Percentiles rank a stretch among this genome's conserved stretches.
Evolutionary conservation across 2,797 vertebrate species (phyloP).

Genomic region (Rhinophrynus dorsalis): DNA sequence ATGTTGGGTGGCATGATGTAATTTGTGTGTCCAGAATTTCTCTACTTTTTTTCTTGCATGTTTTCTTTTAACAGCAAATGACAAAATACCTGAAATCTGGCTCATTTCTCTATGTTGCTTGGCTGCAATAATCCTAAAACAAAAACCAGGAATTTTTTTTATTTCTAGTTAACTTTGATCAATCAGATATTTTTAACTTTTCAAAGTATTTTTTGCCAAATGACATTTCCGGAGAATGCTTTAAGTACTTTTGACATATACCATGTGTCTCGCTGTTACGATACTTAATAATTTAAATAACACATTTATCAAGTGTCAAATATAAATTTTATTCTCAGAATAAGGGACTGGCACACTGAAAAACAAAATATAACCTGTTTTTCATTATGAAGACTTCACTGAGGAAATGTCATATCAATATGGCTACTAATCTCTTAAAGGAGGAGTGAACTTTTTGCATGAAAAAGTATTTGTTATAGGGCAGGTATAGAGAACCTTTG

Average conservation of each 20-base stretch:
- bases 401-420: no score
- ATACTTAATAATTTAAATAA: constrained; percentile 25
- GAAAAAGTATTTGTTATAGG: no score
- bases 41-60: no score
- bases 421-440: no score
- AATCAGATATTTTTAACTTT: neutral
- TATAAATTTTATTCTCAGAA: constrained; percentile 12
- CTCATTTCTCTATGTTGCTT: neutral
- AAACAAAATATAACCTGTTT: constrained; percentile 10
- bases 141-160: neutral
- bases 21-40: no score
- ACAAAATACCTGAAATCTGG: constrained; percentile 4
- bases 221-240: constrained; percentile 1
- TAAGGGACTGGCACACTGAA: neutral
- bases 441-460: no score
- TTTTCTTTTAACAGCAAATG: no score
- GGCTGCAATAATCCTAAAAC: neutral
- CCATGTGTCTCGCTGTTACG: neutral
- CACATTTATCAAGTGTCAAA: constrained; percentile 22
- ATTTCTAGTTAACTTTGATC: neutral
- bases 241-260: constrained; percentile 16
- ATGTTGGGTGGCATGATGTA: no score
- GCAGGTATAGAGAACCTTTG: no score
- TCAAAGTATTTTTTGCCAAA: constrained; percentile 2
- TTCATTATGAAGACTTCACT: constrained; percentile 14